Conservation (phyloP, 2,888 invertebrate species). For the Drosophila cyrtoloma region DNA sequence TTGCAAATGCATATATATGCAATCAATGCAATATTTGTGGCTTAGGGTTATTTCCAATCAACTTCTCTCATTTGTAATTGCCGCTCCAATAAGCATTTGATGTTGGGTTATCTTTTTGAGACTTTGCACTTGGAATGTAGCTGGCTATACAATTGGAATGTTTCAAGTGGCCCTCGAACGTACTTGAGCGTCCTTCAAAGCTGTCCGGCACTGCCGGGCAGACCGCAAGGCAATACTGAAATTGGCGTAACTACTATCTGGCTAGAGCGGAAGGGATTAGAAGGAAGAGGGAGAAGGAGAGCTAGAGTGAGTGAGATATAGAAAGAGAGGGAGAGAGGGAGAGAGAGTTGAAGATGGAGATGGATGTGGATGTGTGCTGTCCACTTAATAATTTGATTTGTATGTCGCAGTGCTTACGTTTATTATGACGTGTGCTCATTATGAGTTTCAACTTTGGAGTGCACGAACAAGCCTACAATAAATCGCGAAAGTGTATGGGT, state of each 20-base stretch:
- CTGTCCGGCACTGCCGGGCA: neutral
- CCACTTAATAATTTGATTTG: constrained; percentile 45
- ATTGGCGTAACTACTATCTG: constrained; percentile 3
- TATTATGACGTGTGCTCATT: constrained; percentile 71
- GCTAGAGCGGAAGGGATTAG: neutral
- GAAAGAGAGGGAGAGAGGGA: neutral
- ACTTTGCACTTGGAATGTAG: neutral
- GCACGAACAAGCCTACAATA: constrained; percentile 82
- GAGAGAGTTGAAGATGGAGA: neutral
- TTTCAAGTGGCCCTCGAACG: constrained; percentile 10
- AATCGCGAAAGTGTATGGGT: constrained; percentile 77
- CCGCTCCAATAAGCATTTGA: neutral
- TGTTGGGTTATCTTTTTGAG: neutral
- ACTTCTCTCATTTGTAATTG: neutral
- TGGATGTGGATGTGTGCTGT: constrained; percentile 1
- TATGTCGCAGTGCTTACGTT: constrained; percentile 50
- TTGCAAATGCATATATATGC: neutral
- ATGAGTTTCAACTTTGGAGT: constrained; percentile 76
- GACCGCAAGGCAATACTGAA: neutral
- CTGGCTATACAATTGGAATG: neutral
- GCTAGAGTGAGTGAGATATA: neutral
- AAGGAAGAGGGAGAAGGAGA: neutral
- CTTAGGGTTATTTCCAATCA: neutral
- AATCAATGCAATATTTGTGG: neutral
- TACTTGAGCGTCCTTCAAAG: constrained; percentile 34